Conservation (phyloP, 2,113 vertebrate genomes). For the Forbesichthys agassizii region DNA sequence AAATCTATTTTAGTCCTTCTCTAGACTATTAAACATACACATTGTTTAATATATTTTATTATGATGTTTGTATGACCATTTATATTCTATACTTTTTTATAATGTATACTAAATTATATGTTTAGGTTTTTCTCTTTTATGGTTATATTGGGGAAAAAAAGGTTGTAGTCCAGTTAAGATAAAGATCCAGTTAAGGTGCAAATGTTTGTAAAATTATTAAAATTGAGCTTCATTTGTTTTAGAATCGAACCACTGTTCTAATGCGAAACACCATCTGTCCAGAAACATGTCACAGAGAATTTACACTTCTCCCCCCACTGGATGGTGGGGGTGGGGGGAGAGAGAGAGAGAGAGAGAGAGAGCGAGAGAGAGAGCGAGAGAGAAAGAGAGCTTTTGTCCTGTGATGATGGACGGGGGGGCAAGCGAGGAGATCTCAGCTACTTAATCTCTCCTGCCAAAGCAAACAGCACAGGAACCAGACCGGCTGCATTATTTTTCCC, state of each 20-base stretch:
- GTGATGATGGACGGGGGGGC: neutral
- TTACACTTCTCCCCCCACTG: conserved; percentile 24
- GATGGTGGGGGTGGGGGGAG: too few species aligned
- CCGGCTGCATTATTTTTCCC: conserved; percentile 38
- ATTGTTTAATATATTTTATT: too few species aligned
- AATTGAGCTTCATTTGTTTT: conserved; percentile 26
- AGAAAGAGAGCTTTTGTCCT: neutral
- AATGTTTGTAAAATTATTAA: conserved; percentile 20
- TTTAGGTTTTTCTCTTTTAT: too few species aligned
- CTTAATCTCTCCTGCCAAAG: conserved; percentile 57
- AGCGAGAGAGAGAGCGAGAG: neutral
- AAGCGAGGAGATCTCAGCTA: conserved; percentile 17
- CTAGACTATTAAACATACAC: too few species aligned
- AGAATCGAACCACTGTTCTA: conserved; percentile 35
- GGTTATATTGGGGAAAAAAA: too few species aligned
- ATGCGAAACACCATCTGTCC: conserved; percentile 54
- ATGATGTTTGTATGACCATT: too few species aligned
- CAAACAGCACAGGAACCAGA: conserved; percentile 66
- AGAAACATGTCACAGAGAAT: conserved; percentile 60
- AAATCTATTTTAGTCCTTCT: too few species aligned
- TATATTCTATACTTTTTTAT: too few species aligned
- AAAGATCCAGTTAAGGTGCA: too few species aligned
- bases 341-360: neutral
- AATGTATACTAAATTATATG: too few species aligned
- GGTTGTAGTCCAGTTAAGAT: too few species aligned